Conservation (phyloP, 2,113 vertebrate species). For the Thryonomys swinderianus region DNA sequence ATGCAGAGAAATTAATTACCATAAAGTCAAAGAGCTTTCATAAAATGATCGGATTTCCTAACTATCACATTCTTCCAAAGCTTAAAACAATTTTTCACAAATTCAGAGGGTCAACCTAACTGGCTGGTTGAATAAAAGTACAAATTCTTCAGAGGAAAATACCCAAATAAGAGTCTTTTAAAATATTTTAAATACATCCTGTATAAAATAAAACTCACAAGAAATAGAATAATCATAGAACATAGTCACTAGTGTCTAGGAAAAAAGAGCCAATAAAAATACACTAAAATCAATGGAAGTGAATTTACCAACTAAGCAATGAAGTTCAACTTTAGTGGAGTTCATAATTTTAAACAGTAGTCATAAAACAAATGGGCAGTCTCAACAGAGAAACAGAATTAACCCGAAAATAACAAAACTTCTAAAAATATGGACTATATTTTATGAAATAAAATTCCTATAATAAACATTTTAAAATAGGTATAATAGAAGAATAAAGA, state of each 20-base stretch:
- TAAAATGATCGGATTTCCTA: background rate
- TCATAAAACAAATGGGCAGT: background rate
- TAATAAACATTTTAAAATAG: background rate
- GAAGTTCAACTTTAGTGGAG: background rate
- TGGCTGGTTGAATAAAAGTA: background rate
- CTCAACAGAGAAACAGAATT: background rate
- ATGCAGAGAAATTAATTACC: background rate
- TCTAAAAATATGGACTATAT: background rate
- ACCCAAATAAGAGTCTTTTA: background rate
- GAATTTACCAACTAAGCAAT: background rate
- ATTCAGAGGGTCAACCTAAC: background rate
- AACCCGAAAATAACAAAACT: background rate
- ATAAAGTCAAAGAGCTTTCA: background rate
- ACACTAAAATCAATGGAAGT: background rate
- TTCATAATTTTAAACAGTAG: background rate
- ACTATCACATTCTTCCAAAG: background rate
- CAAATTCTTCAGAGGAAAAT: background rate
- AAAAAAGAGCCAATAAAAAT: background rate
- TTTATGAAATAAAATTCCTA: background rate
- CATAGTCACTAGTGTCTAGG: background rate
- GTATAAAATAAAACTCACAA: background rate
- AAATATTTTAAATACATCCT: background rate
- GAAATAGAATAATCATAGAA: background rate
- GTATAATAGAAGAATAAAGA: background rate
- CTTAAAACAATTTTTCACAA: background rate